phyloP scores from a whole-genome alignment of 1,140 invertebrate genomes.

The Homarus americanus region DNA sequence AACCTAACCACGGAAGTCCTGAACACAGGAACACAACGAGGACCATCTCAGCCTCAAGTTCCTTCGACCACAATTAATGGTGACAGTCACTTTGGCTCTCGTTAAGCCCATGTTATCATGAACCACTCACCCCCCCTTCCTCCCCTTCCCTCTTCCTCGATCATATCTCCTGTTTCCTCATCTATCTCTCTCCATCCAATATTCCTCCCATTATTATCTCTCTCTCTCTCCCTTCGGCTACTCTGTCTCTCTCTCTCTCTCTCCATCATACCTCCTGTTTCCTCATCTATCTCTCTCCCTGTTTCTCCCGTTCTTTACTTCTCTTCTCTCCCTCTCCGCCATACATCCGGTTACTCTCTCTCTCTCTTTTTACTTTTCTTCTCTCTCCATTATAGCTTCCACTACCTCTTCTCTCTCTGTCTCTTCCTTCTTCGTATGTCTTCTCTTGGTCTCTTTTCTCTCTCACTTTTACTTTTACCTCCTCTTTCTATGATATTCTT shows the following conservation, averaged over 20 bases:
- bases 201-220: neutral
- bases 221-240: neutral
- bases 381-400: neutral
- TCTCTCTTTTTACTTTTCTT: neutral
- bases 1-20: too few species aligned
- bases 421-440: neutral
- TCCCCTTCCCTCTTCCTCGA: too few species aligned
- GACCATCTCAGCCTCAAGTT: too few species aligned
- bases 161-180: too few species aligned
- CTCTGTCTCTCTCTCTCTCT: neutral
- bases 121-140: too few species aligned
- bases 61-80: neutral
- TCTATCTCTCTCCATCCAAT: neutral
- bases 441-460: neutral
- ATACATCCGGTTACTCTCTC: neutral
- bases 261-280: neutral
- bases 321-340: neutral
- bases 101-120: constrained; percentile 34
- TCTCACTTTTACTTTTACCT: too few species aligned
- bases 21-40: too few species aligned
- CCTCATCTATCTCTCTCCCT: neutral
- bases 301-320: neutral
- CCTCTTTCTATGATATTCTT: neutral
- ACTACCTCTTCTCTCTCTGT: neutral
- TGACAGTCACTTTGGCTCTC: constrained; percentile 25